These are phyloP conservation scores for Metopia argyrocephala DNA, from an alignment of 2,888 invertebrate genomes.

Conservation along the genomic window DNA sequence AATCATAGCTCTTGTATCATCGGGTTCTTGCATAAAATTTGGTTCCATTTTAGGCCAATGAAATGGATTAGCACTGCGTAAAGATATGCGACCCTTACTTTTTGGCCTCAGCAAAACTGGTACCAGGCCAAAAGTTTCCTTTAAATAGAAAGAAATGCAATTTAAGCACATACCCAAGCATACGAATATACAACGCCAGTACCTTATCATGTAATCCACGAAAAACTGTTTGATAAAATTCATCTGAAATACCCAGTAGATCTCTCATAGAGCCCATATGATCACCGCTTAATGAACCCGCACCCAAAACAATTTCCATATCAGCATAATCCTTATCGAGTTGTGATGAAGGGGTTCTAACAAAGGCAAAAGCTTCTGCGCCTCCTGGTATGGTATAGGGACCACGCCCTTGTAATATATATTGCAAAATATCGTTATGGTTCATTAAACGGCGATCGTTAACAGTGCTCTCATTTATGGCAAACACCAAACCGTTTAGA, in stretches of 20 bases:
- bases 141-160: neutral
- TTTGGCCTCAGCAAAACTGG: constrained; percentile 87
- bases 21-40: constrained; percentile 87
- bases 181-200: neutral
- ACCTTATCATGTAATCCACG: constrained; percentile 72
- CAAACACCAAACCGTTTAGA: constrained; percentile 85
- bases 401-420: constrained; percentile 82
- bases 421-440: constrained; percentile 82
- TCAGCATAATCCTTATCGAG: constrained; percentile 83
- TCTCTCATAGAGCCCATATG: constrained; percentile 83
- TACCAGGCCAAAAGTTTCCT: constrained; percentile 84
- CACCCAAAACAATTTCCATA: constrained; percentile 88
- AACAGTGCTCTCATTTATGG: constrained; percentile 85
- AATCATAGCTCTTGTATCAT: constrained; percentile 86
- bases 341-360: constrained; percentile 82
- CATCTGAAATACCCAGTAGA: constrained; percentile 81
- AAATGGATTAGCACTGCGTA: constrained; percentile 86
- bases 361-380: constrained; percentile 87
- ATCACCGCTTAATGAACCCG: constrained; percentile 88
- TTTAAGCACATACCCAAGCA: too few relatives aligned
- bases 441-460: constrained; percentile 81
- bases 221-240: constrained; percentile 78
- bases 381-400: constrained; percentile 88
- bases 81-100: constrained; percentile 85
- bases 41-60: constrained; percentile 88